Conservation (phyloP, 2,113 vertebrate genomes). For the Progne subis region DNA sequence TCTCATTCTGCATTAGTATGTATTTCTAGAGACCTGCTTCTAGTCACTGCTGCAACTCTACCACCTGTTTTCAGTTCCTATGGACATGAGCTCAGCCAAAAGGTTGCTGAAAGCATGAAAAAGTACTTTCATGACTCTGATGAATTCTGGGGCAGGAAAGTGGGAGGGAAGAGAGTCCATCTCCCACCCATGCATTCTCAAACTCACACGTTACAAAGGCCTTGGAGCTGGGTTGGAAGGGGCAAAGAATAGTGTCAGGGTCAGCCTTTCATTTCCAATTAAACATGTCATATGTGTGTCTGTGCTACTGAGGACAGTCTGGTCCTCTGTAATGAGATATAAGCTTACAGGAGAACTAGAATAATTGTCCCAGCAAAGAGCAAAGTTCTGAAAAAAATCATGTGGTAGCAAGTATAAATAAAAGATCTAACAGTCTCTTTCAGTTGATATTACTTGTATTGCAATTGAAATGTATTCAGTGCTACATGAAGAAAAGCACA, state of each 20-base stretch:
- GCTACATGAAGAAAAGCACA: slow-evolving; percentile 42
- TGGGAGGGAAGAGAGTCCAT: not conserved
- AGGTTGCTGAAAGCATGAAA: not conserved
- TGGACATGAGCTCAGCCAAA: not conserved
- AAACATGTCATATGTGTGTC: not conserved
- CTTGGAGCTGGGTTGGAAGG: not conserved
- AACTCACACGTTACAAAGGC: not conserved
- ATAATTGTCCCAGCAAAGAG: slow-evolving; percentile 4
- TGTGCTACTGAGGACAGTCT: not conserved
- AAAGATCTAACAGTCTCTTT: slow-evolving; percentile 15
- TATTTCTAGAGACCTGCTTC: not conserved
- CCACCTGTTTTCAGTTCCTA: not conserved
- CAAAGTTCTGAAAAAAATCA: not conserved
- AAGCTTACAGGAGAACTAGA: not conserved
- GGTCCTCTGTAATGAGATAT: not conserved
- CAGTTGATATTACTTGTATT: slow-evolving; percentile 16
- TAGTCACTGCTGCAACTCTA: not conserved
- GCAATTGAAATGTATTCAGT: slow-evolving; percentile 30
- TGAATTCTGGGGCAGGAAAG: not conserved
- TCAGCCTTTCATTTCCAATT: not conserved
- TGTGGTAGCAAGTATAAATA: not conserved
- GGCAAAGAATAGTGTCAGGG: not conserved
- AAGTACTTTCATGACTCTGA: not conserved
- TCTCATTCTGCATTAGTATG: not conserved
- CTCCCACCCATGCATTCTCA: not conserved